phyloP scores from a whole-genome alignment of 2,113 vertebrate genomes.

The Megaceryle torquata region DNA sequence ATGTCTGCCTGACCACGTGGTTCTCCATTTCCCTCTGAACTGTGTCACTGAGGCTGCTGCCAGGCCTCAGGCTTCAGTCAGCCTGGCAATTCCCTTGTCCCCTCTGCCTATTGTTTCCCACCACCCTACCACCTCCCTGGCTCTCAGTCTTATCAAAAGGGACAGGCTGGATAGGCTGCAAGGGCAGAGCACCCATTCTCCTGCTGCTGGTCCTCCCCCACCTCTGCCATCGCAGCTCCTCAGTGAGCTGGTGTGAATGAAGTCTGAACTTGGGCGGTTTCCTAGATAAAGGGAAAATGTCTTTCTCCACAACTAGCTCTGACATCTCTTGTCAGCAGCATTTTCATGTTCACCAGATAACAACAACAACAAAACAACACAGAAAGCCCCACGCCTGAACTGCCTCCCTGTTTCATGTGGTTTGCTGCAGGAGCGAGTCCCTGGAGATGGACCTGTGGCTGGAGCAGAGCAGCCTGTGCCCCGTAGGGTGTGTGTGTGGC shows the following conservation, averaged over 20 bases:
- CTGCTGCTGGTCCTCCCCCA: background rate
- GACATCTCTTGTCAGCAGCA: background rate
- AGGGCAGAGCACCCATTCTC: background rate
- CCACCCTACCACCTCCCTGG: background rate
- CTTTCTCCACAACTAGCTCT: background rate
- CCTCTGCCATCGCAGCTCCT: background rate
- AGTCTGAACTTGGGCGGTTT: background rate
- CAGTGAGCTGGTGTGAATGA: background rate
- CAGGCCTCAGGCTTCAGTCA: background rate
- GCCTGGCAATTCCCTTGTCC: background rate
- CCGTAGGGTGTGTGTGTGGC: fast-evolving
- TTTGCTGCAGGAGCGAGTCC: background rate
- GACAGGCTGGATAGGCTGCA: background rate
- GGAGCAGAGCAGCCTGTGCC: background rate
- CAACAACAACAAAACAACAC: background rate
- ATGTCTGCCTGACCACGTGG: fast-evolving
- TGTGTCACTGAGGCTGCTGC: background rate
- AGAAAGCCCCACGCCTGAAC: background rate
- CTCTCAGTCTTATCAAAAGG: background rate
- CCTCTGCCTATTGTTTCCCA: background rate
- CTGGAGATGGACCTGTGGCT: background rate
- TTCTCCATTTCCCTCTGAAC: background rate
- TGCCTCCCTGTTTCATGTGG: background rate
- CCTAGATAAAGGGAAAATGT: background rate
- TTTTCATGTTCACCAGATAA: background rate